Evolutionary conservation across 64 coral and sea anemone genomes (phyloP).

Genomic region (Dendrophyllia cribrosa): DNA sequence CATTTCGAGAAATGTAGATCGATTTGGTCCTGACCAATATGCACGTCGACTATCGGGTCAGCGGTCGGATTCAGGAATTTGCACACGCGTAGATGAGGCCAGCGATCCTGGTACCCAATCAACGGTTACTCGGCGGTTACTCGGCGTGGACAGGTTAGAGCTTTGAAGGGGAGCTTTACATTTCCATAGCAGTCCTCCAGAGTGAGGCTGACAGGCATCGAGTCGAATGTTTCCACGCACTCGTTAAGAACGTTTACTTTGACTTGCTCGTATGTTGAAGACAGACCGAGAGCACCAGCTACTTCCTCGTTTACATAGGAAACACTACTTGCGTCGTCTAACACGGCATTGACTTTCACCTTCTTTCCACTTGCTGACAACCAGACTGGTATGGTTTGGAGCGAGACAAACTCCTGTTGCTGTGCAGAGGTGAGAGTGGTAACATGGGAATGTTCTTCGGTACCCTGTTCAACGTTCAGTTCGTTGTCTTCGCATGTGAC

Average conservation of each 20-base stretch:
- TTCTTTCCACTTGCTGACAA: neutral
- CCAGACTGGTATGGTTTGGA: neutral
- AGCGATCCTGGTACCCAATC: constrained; percentile 15
- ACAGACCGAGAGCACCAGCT: neutral
- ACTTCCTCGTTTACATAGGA: neutral
- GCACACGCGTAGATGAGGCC: constrained; percentile 28
- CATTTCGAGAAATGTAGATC: constrained; percentile 46
- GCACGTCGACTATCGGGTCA: neutral
- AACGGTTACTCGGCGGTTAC: constrained; percentile 43
- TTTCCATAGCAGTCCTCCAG: constrained; percentile 48
- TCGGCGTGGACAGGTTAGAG: constrained; percentile 46
- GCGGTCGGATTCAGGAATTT: constrained; percentile 43
- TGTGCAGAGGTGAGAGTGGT: too few relatives aligned
- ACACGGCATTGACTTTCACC: constrained; percentile 42
- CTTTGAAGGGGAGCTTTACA: constrained; percentile 37
- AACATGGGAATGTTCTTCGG: too few relatives aligned
- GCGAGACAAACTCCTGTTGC: too few relatives aligned
- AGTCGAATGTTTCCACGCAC: constrained; percentile 47
- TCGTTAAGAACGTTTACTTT: constrained; percentile 70
- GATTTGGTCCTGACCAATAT: constrained; percentile 34
- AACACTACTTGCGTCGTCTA: constrained; percentile 42
- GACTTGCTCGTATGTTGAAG: constrained; percentile 12
- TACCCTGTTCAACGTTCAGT: too few relatives aligned
- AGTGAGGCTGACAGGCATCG: constrained; percentile 43
- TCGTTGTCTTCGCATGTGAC: neutral